Conservation (phyloP, 2,113 vertebrate species). For the Dendrocopos noguchii region DNA sequence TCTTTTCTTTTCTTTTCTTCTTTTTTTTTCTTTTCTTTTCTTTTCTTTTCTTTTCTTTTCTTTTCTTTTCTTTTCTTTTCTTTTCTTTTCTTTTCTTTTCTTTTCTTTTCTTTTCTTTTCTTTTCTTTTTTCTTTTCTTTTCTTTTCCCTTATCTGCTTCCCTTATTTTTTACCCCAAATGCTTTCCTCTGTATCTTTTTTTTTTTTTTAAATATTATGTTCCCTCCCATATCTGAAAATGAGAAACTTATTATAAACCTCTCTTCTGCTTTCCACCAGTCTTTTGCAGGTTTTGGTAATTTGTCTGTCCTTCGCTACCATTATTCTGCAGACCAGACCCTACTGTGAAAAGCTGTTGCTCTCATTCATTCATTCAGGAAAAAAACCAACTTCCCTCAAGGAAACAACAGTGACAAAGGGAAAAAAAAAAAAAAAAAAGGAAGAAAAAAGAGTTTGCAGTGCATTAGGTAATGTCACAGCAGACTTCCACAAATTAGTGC, state of each 20-base stretch:
- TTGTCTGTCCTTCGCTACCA: neutral
- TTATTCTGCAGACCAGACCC: neutral
- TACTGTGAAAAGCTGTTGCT: neutral
- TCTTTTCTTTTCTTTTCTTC: no score
- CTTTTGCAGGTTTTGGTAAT: neutral
- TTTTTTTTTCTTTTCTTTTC: no score
- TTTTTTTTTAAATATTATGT: neutral
- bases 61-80: no score
- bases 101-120: no score
- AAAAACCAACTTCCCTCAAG: neutral
- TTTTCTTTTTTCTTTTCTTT: no score
- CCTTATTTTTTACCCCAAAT: neutral
- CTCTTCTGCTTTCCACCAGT: neutral
- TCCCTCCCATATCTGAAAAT: neutral
- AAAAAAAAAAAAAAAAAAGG: neutral
- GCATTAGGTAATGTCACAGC: neutral
- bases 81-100: no score
- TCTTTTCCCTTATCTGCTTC: no score
- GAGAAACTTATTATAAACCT: neutral
- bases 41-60: no score
- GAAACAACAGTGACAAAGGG: neutral
- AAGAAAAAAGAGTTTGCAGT: neutral
- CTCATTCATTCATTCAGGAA: neutral
- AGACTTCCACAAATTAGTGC: neutral
- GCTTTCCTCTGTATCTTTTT: neutral